Evolutionary conservation across 2,888 invertebrate species (phyloP).

Genomic region (Drosophila aldrichi): DNA sequence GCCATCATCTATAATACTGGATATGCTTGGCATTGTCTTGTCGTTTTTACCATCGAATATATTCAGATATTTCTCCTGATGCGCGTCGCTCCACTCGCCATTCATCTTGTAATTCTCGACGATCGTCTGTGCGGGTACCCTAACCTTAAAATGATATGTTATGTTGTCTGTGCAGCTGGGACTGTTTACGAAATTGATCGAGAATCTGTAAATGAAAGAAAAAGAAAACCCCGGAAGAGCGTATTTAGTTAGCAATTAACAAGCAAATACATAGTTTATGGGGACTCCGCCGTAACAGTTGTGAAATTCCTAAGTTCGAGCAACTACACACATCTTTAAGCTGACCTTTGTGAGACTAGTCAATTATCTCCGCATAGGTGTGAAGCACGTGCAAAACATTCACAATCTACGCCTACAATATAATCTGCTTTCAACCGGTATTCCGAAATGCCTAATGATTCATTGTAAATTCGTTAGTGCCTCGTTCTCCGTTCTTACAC

Average conservation of each 20-base stretch:
- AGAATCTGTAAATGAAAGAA: conserved; percentile 74
- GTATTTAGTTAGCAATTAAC: neutral
- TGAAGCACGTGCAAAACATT: conserved; percentile 49
- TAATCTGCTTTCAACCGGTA: conserved; percentile 37
- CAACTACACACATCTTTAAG: conserved; percentile 6
- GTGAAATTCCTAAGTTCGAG: conserved; percentile 14
- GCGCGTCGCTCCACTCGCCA: conserved; percentile 81
- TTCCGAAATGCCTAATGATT: conserved; percentile 30
- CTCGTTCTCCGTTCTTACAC: neutral
- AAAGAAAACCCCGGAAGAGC: neutral
- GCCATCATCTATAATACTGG: conserved; percentile 46
- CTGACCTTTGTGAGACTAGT: conserved; percentile 15
- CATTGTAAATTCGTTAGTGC: conserved; percentile 25
- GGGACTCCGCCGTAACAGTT: conserved; percentile 6
- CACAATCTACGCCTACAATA: neutral
- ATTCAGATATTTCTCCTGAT: conserved; percentile 68
- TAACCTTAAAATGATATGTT: conserved; percentile 84
- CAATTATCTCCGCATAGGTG: conserved; percentile 19
- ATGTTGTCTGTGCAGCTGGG: conserved; percentile 74
- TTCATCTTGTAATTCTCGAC: conserved; percentile 82
- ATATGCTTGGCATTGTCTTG: conserved; percentile 16
- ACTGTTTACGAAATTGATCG: conserved; percentile 84
- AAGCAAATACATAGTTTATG: neutral
- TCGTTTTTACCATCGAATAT: conserved; percentile 76
- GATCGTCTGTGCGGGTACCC: conserved; percentile 68